Percentiles rank a stretch among this genome's conserved stretches.
phyloP scores from a whole-genome alignment of 2,113 vertebrate species.

The Eublepharis macularius region DNA sequence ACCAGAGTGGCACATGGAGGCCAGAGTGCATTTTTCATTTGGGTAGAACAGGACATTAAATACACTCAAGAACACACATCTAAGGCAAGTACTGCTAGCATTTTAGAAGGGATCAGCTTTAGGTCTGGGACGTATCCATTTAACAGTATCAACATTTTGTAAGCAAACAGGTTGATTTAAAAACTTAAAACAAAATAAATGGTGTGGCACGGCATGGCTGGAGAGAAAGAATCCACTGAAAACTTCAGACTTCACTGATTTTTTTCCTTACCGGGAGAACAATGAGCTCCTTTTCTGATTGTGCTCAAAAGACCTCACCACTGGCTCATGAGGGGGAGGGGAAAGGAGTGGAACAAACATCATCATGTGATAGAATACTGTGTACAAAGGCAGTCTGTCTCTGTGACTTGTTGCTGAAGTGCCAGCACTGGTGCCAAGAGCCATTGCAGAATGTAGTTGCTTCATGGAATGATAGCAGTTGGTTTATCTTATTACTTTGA shows the following conservation, averaged over 20 bases:
- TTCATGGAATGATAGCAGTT: conserved; percentile 10
- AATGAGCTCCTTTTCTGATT: background rate
- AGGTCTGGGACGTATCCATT: background rate
- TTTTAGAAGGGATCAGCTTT: background rate
- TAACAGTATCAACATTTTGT: background rate
- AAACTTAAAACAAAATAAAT: background rate
- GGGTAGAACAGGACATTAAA: background rate
- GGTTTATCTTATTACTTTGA: conserved; percentile 17
- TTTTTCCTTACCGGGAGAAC: background rate
- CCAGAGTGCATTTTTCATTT: background rate
- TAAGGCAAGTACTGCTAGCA: background rate
- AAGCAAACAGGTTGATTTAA: background rate
- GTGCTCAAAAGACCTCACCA: rapidly evolving
- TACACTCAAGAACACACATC: background rate
- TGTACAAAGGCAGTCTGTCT: background rate
- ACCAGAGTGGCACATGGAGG: too few species aligned
- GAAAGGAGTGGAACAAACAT: background rate
- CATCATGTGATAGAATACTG: background rate
- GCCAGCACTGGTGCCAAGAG: background rate
- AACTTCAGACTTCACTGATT: background rate
- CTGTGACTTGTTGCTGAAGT: background rate
- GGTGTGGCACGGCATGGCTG: background rate
- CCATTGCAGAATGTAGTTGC: conserved; percentile 19
- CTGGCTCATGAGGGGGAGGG: background rate
- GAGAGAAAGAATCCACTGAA: background rate